phyloP scores from a whole-genome alignment of 2,888 invertebrate genomes.

The Nomada lathburiana region DNA sequence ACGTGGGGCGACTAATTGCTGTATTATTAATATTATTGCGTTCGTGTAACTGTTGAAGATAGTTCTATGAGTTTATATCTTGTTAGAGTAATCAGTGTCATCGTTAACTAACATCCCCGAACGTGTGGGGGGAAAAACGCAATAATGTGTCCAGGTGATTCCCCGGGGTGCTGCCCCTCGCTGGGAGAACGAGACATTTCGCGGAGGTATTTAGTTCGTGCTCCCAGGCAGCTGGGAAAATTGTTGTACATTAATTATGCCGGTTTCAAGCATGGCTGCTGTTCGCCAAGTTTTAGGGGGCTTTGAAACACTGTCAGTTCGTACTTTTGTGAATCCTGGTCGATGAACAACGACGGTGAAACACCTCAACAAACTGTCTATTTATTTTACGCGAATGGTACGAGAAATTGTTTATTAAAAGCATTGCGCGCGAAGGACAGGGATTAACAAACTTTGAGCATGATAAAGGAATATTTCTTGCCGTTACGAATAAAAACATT shows the following conservation, averaged over 20 bases:
- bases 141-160: constrained; percentile 22
- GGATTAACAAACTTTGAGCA: no score
- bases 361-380: not conserved
- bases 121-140: constrained; percentile 1
- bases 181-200: constrained; percentile 27
- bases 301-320: not conserved
- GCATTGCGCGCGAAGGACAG: no score
- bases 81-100: constrained; percentile 13
- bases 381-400: not conserved
- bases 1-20: no score
- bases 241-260: constrained; percentile 36
- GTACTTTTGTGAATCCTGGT: not conserved
- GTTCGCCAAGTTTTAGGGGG: not conserved
- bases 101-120: constrained; percentile 24
- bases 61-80: not conserved
- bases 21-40: no score
- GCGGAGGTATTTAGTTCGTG: constrained; percentile 23
- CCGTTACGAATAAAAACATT: no score
- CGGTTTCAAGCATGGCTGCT: constrained; percentile 11
- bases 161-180: constrained; percentile 7
- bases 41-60: no score
- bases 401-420: not conserved
- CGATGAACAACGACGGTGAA: not conserved
- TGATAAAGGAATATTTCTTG: no score
- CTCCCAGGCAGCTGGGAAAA: not conserved